Evolutionary conservation across 2,797 vertebrate genomes (phyloP).

Genomic region (Rousettus madagascariensis): DNA sequence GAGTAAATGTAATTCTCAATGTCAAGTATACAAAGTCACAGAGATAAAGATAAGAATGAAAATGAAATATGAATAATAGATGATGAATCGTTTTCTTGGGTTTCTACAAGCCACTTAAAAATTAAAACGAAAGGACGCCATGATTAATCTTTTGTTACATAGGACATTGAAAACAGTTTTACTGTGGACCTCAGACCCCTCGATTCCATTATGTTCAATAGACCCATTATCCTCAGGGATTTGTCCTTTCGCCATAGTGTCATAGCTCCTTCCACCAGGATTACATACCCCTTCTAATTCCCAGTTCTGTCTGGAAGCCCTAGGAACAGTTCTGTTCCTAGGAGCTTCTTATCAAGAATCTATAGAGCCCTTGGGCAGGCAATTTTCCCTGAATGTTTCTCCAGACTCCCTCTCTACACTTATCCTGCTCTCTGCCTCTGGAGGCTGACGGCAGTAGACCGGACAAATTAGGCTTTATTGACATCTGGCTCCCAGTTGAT

Average conservation of each 20-base stretch:
- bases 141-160: conserved; percentile 40
- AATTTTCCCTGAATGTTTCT: neutral
- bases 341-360: neutral
- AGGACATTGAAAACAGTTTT: neutral
- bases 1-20: neutral
- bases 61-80: conserved; percentile 49
- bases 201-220: neutral
- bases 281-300: neutral
- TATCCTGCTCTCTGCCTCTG: neutral
- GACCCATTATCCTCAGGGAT: neutral
- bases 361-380: neutral
- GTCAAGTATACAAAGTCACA: conserved; percentile 31
- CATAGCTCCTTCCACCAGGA: neutral
- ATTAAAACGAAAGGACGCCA: conserved; percentile 49
- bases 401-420: neutral
- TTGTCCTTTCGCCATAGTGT: neutral
- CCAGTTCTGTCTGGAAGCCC: neutral
- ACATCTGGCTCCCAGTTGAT: neutral
- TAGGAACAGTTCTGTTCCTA: neutral
- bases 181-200: neutral
- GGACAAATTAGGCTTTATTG: neutral
- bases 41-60: conserved; percentile 41
- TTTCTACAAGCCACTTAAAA: conserved; percentile 45
- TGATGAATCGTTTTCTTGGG: conserved; percentile 43
- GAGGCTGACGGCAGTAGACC: neutral